A percentile compares a stretch with the other conserved stretches of the same genome.
Evolutionary conservation across 2,113 vertebrate species (phyloP).

Genomic region (Urocynchramus pylzowi): DNA sequence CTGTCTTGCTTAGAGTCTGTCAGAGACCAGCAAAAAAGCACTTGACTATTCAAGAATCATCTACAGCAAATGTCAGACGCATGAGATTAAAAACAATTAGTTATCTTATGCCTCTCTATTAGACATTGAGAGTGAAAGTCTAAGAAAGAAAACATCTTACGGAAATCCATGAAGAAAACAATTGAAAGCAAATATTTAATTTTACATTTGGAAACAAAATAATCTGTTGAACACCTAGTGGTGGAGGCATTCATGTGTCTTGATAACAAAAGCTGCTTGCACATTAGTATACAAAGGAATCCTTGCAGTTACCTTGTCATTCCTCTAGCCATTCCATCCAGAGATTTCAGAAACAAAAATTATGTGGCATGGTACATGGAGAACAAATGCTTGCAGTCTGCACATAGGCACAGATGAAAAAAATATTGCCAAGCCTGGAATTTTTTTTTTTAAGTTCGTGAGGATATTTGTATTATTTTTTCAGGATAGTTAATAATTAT

Average conservation of each 20-base stretch:
- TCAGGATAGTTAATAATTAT: not conserved
- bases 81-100: not conserved
- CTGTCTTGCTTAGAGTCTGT: not conserved
- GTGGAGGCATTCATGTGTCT: not conserved
- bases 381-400: not conserved
- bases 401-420: not conserved
- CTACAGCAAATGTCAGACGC: not conserved
- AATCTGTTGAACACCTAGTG: not conserved
- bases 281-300: not conserved
- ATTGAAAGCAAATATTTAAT: not conserved
- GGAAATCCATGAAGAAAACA: not conserved
- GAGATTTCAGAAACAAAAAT: not conserved
- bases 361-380: not conserved
- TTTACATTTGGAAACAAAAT: not conserved
- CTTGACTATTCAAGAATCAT: not conserved
- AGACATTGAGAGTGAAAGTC: not conserved
- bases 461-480: not conserved
- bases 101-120: not conserved
- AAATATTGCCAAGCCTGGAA: not conserved
- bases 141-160: not conserved
- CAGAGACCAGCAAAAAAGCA: not conserved
- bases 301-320: not conserved
- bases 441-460: not conserved
- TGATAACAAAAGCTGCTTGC: not conserved
- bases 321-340: not conserved